A percentile compares a stretch with the other conserved stretches of the same genome.
Conservation (phyloP, 1,140 invertebrate species). For the Drosophila jambulina region DNA sequence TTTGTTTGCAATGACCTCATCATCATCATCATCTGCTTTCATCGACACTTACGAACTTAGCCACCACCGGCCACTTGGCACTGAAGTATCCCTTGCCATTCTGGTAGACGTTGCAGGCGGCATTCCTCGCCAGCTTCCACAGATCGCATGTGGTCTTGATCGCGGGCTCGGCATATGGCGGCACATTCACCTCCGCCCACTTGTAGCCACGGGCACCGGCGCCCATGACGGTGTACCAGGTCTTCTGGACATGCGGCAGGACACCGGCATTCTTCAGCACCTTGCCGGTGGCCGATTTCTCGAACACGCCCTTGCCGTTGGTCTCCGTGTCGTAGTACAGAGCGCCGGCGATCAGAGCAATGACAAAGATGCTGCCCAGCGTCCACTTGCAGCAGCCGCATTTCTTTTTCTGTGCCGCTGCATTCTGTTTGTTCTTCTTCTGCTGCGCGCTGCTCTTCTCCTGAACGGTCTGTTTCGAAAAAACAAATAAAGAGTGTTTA, state of each 20-base stretch:
- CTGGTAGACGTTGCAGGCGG: slow-evolving; percentile 85
- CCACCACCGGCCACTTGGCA: slow-evolving; percentile 88
- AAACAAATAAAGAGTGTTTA: background rate
- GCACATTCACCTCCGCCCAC: slow-evolving; percentile 89
- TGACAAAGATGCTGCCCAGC: slow-evolving; percentile 86
- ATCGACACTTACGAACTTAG: slow-evolving; percentile 86
- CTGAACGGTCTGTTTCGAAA: slow-evolving; percentile 56
- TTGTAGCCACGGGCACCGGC: slow-evolving; percentile 87
- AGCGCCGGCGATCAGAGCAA: slow-evolving; percentile 85
- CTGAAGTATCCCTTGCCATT: slow-evolving; percentile 86
- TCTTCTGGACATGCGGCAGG: slow-evolving; percentile 87
- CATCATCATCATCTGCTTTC: background rate
- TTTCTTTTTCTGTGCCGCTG: slow-evolving; percentile 72
- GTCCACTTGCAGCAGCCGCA: slow-evolving; percentile 87
- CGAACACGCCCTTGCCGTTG: slow-evolving; percentile 82
- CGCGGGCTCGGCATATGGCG: slow-evolving; percentile 88
- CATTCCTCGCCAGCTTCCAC: slow-evolving; percentile 86
- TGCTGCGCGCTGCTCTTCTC: slow-evolving; percentile 80
- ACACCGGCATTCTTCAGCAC: slow-evolving; percentile 88
- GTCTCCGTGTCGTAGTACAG: slow-evolving; percentile 81
- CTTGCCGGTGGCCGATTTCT: slow-evolving; percentile 85
- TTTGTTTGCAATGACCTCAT: slow-evolving; percentile 65
- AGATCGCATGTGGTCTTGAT: slow-evolving; percentile 87
- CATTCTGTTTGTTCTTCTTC: slow-evolving; percentile 77
- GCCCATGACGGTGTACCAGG: slow-evolving; percentile 86